A percentile compares a stretch with the other conserved stretches of the same genome.
Conservation (phyloP, 2,888 invertebrate genomes). For the Diplazon laetatorius region DNA sequence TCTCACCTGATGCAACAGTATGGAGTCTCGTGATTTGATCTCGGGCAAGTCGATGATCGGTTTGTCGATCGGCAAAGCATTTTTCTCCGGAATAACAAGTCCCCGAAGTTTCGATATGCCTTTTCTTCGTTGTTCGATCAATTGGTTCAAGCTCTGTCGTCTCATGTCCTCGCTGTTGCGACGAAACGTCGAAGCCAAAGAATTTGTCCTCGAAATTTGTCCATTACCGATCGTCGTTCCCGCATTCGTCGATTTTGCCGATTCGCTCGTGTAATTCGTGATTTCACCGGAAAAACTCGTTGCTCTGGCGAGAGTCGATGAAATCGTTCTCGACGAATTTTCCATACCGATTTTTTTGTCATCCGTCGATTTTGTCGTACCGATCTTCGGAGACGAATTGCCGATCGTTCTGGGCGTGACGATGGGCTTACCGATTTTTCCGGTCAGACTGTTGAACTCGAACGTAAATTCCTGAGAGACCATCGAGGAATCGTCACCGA, state of each 20-base stretch:
- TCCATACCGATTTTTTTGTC: constrained; percentile 15
- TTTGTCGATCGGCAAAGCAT: constrained; percentile 83
- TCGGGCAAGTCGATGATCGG: constrained; percentile 91
- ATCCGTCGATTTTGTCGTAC: constrained; percentile 5
- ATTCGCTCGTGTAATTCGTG: constrained; percentile 79
- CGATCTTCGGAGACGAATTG: constrained; percentile 7
- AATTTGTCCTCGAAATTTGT: constrained; percentile 76
- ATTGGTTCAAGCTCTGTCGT: constrained; percentile 88
- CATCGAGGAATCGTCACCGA: constrained; percentile 2
- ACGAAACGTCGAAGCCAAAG: constrained; percentile 76
- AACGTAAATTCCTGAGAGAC: constrained; percentile 39
- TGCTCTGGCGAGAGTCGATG: constrained; percentile 74
- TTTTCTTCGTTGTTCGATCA: constrained; percentile 92
- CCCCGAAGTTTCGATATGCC: constrained; percentile 93
- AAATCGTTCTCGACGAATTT: constrained; percentile 15
- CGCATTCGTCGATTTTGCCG: constrained; percentile 83
- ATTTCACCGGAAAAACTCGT: constrained; percentile 82
- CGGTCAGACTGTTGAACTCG: constrained; percentile 30
- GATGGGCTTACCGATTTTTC: constrained; percentile 11
- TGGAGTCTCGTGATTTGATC: constrained; percentile 89
- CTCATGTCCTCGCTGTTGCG: constrained; percentile 82
- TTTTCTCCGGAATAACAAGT: constrained; percentile 92
- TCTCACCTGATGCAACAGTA: constrained; percentile 76
- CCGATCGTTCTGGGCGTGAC: constrained; percentile 1
- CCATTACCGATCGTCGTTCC: constrained; percentile 77